phyloP scores from a whole-genome alignment of 2,113 vertebrate species.

The Hippopotamus amphibius region DNA sequence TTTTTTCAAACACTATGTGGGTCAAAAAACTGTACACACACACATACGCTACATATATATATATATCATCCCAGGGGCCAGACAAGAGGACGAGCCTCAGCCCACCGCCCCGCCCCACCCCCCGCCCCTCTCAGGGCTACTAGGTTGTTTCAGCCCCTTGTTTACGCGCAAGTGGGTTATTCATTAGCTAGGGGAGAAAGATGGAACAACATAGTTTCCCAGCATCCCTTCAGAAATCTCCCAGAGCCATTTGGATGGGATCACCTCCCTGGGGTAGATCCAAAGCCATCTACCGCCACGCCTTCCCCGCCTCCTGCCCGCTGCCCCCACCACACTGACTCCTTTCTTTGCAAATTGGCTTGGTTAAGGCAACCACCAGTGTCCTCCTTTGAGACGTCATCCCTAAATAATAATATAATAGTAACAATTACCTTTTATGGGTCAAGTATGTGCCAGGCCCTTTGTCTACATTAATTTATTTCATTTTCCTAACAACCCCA shows the following conservation, averaged over 20 bases:
- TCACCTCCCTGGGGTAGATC: neutral
- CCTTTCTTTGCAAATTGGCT: neutral
- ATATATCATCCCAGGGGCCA: neutral
- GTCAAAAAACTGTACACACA: neutral
- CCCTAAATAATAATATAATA: neutral
- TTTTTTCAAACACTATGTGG: neutral
- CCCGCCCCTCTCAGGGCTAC: too few species aligned
- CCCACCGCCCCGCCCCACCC: rapidly evolving
- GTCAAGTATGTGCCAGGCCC: neutral
- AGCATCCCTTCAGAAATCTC: neutral
- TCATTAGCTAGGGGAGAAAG: neutral
- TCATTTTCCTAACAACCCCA: neutral
- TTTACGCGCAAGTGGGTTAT: neutral
- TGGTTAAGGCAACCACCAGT: neutral
- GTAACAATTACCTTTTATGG: neutral
- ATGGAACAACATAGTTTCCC: neutral
- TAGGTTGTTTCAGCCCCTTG: too few species aligned
- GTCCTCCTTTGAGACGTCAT: neutral
- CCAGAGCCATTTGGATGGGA: neutral
- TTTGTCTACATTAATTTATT: neutral
- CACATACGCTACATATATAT: neutral
- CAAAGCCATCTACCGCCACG: neutral
- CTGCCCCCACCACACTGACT: neutral
- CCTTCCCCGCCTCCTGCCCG: neutral
- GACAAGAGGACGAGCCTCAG: neutral